A percentile compares a stretch with the other conserved stretches of the same genome.
Evolutionary conservation across 2,888 invertebrate species (phyloP).

Genomic region (Agrochola macilenta): DNA sequence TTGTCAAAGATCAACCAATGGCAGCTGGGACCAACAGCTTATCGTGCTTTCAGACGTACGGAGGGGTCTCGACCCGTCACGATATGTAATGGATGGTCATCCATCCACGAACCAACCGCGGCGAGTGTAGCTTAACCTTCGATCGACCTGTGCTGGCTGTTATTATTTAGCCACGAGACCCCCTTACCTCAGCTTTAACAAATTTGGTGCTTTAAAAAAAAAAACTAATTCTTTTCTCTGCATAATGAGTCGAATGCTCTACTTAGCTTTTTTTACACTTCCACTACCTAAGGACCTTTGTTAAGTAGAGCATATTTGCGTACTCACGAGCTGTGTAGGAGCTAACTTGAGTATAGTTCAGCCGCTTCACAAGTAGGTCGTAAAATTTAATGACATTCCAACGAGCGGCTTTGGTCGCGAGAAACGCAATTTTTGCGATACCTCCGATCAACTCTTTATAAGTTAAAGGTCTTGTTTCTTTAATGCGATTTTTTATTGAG

Average conservation of each 20-base stretch:
- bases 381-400: slow-evolving; percentile 87
- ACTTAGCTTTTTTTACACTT: slow-evolving; percentile 14
- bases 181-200: background rate
- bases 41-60: too few species aligned
- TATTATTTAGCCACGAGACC: background rate
- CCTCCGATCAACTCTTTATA: slow-evolving; percentile 80
- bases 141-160: background rate
- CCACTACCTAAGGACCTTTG: slow-evolving; percentile 11
- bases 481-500: slow-evolving; percentile 13
- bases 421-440: slow-evolving; percentile 84
- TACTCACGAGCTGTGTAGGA: slow-evolving; percentile 40
- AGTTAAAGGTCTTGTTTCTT: slow-evolving; percentile 68
- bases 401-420: slow-evolving; percentile 72
- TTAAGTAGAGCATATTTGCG: slow-evolving; percentile 64
- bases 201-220: background rate
- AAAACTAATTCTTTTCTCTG: background rate
- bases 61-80: too few species aligned
- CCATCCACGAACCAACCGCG: background rate
- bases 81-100: too few species aligned
- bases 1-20: too few species aligned
- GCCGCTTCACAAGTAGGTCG: slow-evolving; percentile 80
- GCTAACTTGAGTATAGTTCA: slow-evolving; percentile 67
- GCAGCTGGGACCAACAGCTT: too few species aligned
- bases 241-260: background rate
- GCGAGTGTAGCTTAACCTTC: background rate